These are phyloP conservation scores for Pelodiscus sinensis DNA, from an alignment of 2,113 vertebrate species.

Conservation along the genomic window DNA sequence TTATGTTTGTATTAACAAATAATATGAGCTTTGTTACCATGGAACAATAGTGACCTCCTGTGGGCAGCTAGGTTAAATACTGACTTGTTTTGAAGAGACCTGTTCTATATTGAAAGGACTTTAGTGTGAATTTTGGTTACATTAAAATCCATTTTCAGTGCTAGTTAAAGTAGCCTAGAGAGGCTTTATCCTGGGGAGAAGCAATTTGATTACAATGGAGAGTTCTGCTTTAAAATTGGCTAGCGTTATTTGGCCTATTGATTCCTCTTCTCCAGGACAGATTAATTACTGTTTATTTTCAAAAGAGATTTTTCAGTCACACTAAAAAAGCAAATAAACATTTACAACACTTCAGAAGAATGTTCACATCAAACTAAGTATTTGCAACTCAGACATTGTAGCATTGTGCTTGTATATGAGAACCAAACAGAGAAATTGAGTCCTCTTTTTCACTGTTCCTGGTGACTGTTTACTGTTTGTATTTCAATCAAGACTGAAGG, in stretches of 20 bases:
- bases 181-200: not conserved
- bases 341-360: not conserved
- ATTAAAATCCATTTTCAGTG: not conserved
- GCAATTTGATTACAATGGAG: not conserved
- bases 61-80: constrained; percentile 21
- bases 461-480: too few species aligned
- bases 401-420: not conserved
- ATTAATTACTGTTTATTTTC: not conserved
- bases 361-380: not conserved
- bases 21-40: not conserved
- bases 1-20: accelerated
- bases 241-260: not conserved
- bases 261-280: not conserved
- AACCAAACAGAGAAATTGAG: not conserved
- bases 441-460: not conserved
- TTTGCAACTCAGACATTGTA: not conserved
- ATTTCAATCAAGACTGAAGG: not conserved
- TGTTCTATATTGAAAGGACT: not conserved
- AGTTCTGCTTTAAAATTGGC: not conserved
- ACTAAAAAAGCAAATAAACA: not conserved
- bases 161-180: not conserved
- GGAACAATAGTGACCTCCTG: constrained; percentile 67
- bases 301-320: not conserved
- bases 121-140: not conserved
- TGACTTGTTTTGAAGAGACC: not conserved